phyloP scores from a whole-genome alignment of 2,888 invertebrate genomes.

The Orthonychiurus folsomi region DNA sequence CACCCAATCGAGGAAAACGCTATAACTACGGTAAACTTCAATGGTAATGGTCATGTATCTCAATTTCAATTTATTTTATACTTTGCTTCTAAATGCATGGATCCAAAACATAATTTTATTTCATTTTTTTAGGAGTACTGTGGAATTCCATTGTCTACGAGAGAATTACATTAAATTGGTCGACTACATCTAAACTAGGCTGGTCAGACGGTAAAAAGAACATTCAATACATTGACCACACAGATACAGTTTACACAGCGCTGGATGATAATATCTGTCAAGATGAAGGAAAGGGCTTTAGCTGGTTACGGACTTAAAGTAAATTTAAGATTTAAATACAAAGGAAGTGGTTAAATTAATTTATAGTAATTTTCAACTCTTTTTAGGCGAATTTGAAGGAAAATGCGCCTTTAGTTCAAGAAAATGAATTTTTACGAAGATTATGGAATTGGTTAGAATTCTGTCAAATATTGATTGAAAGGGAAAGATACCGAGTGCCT shows the following conservation, averaged over 20 bases:
- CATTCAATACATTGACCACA: conserved; percentile 54
- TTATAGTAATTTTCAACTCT: conserved; percentile 9
- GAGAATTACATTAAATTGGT: conserved; percentile 72
- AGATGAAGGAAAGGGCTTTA: conserved; percentile 61
- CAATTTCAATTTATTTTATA: not conserved
- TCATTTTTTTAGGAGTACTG: conserved; percentile 49
- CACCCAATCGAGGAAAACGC: conserved; percentile 73
- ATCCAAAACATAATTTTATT: not conserved
- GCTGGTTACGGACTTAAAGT: conserved; percentile 73
- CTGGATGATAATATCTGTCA: conserved; percentile 66
- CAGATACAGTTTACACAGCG: conserved; percentile 49
- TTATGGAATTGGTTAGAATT: conserved; percentile 77
- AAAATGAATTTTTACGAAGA: conserved; percentile 61
- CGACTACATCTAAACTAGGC: conserved; percentile 59
- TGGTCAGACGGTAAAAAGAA: conserved; percentile 66
- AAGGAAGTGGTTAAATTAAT: not conserved
- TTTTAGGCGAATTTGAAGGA: conserved; percentile 61
- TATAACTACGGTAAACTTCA: conserved; percentile 48
- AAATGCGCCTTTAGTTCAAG: conserved; percentile 63
- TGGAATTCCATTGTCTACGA: conserved; percentile 70
- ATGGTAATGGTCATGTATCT: too few relatives aligned
- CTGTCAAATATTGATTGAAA: conserved; percentile 60
- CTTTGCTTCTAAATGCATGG: not conserved
- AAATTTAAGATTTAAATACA: conserved; percentile 3
- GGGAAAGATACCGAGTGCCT: conserved; percentile 35